Conservation (phyloP, 2,888 invertebrate species). For the Dione juno region DNA sequence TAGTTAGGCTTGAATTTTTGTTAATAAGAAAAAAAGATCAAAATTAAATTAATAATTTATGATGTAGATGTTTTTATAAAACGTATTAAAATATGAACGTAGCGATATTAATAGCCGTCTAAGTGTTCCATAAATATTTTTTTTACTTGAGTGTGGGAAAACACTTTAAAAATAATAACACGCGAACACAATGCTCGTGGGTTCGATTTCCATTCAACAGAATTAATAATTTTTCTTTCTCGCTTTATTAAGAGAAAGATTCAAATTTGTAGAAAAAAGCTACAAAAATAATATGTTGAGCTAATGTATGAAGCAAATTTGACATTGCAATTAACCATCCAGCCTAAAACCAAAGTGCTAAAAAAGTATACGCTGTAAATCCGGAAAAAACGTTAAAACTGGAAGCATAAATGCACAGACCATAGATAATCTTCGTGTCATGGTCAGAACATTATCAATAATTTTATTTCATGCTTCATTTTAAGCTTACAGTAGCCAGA, state of each 20-base stretch:
- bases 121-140: too few relatives aligned
- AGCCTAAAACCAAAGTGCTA: not conserved
- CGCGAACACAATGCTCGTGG: not conserved
- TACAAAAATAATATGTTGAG: too few relatives aligned
- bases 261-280: too few relatives aligned
- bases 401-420: not conserved
- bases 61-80: not conserved
- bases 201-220: not conserved
- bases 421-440: conserved; percentile 3
- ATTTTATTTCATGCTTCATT: conserved; percentile 11
- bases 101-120: too few relatives aligned
- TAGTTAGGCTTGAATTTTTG: not conserved
- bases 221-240: not conserved
- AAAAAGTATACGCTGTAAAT: not conserved
- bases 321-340: too few relatives aligned
- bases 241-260: too few relatives aligned
- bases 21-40: not conserved
- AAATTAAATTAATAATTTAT: not conserved
- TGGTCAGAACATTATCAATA: conserved; percentile 13
- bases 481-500: not conserved
- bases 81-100: too few relatives aligned
- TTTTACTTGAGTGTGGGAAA: too few relatives aligned
- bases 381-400: not conserved
- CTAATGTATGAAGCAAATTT: too few relatives aligned
- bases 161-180: not conserved